phyloP scores from a whole-genome alignment of 1,140 invertebrate species.

The Drosophila prosaltans region DNA sequence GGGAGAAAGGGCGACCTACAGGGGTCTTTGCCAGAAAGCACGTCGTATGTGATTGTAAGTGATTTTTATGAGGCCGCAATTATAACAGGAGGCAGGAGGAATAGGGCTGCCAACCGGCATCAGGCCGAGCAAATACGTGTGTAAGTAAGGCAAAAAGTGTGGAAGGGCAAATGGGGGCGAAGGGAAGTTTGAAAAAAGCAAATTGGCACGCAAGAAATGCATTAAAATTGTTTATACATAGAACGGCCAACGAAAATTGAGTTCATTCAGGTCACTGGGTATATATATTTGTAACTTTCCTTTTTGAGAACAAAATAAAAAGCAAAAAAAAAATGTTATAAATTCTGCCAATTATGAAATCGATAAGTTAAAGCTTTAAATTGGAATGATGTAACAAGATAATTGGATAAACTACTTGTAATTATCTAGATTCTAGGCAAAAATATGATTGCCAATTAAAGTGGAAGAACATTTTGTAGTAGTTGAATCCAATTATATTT shows the following conservation, averaged over 20 bases:
- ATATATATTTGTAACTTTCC: conserved; percentile 1
- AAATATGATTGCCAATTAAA: too few species aligned
- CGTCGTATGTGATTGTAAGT: conserved; percentile 55
- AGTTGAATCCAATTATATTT: too few species aligned
- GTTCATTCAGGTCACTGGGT: conserved; percentile 2
- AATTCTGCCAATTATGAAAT: conserved; percentile 1
- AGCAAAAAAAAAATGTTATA: not conserved
- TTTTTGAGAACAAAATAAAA: not conserved
- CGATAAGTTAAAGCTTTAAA: not conserved
- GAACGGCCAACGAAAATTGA: conserved; percentile 9
- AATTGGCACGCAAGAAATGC: conserved; percentile 48
- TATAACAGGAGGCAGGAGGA: conserved; percentile 25
- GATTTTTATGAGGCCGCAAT: conserved; percentile 74
- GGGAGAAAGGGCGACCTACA: not conserved
- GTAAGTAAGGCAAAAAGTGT: not conserved
- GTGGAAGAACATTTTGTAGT: too few species aligned
- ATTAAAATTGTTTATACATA: conserved; percentile 39
- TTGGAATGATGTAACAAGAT: too few species aligned
- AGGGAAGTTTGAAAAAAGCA: conserved; percentile 27
- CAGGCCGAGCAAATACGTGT: conserved; percentile 4
- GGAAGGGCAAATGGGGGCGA: not conserved
- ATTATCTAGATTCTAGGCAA: too few species aligned
- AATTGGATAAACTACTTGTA: too few species aligned
- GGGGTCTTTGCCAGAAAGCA: conserved; percentile 26
- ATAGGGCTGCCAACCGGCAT: not conserved